These are phyloP conservation scores for Synergus itoensis DNA, from an alignment of 2,888 invertebrate species.

Conservation along the genomic window DNA sequence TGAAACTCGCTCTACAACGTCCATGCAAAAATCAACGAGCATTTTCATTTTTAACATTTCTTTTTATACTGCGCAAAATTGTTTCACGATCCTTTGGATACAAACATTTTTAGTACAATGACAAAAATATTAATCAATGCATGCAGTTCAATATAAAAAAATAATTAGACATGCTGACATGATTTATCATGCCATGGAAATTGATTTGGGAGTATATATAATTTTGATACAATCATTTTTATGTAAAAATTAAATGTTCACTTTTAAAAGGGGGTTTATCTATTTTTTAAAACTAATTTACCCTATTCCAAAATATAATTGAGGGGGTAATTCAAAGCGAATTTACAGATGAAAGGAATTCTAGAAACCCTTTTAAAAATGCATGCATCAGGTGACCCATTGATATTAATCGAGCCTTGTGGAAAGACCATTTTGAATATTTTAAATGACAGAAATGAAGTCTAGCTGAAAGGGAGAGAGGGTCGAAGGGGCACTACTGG, in stretches of 20 bases:
- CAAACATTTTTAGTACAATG: too few species aligned
- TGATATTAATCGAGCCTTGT: background rate
- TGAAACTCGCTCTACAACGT: constrained; percentile 47
- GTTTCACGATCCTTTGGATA: background rate
- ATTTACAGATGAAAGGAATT: background rate
- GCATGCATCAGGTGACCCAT: background rate
- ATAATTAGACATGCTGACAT: too few species aligned
- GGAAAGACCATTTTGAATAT: background rate
- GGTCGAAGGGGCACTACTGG: constrained; percentile 52
- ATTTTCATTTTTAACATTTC: background rate
- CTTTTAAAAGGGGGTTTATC: too few species aligned
- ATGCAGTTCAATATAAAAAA: background rate
- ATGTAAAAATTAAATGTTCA: too few species aligned
- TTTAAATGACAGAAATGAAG: background rate
- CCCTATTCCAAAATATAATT: too few species aligned
- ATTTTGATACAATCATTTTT: too few species aligned
- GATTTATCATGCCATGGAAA: too few species aligned
- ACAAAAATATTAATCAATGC: too few species aligned
- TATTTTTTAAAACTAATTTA: too few species aligned
- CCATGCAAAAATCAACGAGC: background rate
- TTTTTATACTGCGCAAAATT: background rate
- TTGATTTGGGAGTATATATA: too few species aligned
- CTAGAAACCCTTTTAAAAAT: background rate
- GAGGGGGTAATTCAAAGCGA: background rate
- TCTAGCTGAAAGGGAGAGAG: background rate